Evolutionary conservation across 2,888 invertebrate genomes (phyloP).

Genomic region (Orchestes rusci): DNA sequence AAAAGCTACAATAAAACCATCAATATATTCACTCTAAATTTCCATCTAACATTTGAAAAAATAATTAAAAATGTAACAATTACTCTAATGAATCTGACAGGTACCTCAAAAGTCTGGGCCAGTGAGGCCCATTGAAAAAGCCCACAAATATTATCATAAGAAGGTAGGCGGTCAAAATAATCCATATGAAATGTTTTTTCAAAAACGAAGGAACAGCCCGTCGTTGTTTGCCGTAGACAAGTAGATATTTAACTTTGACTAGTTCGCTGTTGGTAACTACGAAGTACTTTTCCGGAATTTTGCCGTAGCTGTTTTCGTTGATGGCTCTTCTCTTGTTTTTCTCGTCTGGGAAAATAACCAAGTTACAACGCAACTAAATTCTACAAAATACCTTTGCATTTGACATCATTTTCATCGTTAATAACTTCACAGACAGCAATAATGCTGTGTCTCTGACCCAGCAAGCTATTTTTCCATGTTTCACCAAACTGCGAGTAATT

Average conservation of each 20-base stretch:
- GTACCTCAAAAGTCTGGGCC: slow-evolving; percentile 31
- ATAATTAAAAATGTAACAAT: neutral
- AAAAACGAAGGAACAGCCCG: slow-evolving; percentile 25
- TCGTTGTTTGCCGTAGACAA: slow-evolving; percentile 52
- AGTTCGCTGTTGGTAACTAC: slow-evolving; percentile 71
- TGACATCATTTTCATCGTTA: slow-evolving; percentile 58
- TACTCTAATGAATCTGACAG: slow-evolving; percentile 26
- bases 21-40: no score
- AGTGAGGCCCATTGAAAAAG: slow-evolving; percentile 22
- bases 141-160: slow-evolving; percentile 26
- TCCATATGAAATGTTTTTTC: slow-evolving; percentile 25
- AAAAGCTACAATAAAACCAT: no score
- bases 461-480: slow-evolving; percentile 67
- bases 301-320: slow-evolving; percentile 37
- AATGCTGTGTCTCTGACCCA: slow-evolving; percentile 70
- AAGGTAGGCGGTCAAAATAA: slow-evolving; percentile 26
- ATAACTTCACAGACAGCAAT: slow-evolving; percentile 76
- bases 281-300: slow-evolving; percentile 62
- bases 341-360: slow-evolving; percentile 24
- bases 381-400: slow-evolving; percentile 43
- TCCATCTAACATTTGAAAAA: no score
- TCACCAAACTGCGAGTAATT: slow-evolving; percentile 66
- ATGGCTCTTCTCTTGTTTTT: slow-evolving; percentile 25
- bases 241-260: slow-evolving; percentile 65
- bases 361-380: slow-evolving; percentile 1